Percentiles rank a stretch among this genome's conserved stretches.
Conservation (phyloP, 1,140 invertebrate species). For the Zaprionus nigranus region DNA sequence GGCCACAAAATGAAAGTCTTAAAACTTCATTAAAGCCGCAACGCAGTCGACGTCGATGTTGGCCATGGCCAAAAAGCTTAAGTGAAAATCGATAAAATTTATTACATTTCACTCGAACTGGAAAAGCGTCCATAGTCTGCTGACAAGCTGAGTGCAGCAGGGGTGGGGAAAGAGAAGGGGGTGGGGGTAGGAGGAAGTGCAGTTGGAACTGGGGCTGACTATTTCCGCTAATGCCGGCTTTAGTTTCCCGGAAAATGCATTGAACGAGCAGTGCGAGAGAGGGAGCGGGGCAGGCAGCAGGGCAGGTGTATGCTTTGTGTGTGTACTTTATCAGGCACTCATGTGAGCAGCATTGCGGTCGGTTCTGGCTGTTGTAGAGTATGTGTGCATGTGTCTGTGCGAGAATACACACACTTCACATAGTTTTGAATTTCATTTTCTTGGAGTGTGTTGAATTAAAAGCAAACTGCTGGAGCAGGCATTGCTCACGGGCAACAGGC, state of each 20-base stretch:
- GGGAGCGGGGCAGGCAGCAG: neutral
- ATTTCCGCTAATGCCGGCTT: constrained; percentile 28
- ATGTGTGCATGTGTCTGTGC: constrained; percentile 1
- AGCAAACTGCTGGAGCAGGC: constrained; percentile 46
- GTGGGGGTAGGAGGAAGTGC: neutral
- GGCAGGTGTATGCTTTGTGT: constrained; percentile 8
- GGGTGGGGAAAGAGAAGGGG: neutral
- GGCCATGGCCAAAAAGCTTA: constrained; percentile 33
- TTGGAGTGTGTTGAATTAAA: constrained; percentile 60
- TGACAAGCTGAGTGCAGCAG: constrained; percentile 19
- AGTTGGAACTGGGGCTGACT: neutral
- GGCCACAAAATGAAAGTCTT: constrained; percentile 59
- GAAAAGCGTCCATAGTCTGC: constrained; percentile 11
- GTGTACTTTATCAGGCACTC: neutral
- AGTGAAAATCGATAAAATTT: constrained; percentile 76
- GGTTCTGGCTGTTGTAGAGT: constrained; percentile 26
- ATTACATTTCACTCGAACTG: constrained; percentile 61
- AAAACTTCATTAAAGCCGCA: constrained; percentile 65
- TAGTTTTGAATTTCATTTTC: constrained; percentile 77
- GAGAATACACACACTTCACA: constrained; percentile 58
- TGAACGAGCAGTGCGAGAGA: neutral
- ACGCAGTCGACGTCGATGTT: constrained; percentile 7
- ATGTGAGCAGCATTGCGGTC: constrained; percentile 1
- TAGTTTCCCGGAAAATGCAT: neutral
- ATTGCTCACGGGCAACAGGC: constrained; percentile 2